A percentile compares a stretch with the other conserved stretches of the same genome.
Evolutionary conservation across 2,888 invertebrate genomes (phyloP).

Genomic region (Pristionchus japonicus): DNA sequence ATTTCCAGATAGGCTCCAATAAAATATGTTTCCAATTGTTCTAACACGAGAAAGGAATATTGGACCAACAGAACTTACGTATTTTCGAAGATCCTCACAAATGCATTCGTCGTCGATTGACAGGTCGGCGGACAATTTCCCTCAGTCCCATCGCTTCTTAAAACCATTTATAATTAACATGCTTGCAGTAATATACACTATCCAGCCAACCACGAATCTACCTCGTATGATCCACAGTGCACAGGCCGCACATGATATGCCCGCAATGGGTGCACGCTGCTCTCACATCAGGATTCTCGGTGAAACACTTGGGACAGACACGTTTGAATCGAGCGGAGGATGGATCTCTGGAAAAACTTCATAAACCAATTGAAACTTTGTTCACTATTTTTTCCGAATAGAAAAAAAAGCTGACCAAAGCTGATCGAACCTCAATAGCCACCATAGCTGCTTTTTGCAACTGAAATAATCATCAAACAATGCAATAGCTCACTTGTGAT

Average conservation of each 20-base stretch:
- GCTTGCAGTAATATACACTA: not conserved
- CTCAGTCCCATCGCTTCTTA: not conserved
- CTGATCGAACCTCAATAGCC: no score
- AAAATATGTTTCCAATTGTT: not conserved
- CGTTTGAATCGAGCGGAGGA: not conserved
- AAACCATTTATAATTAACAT: not conserved
- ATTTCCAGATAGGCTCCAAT: no score
- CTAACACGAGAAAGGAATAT: not conserved
- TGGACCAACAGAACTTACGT: not conserved
- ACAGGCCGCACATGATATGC: not conserved
- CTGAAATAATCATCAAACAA: no score
- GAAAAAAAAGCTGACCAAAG: no score
- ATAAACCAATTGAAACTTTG: no score
- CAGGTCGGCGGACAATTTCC: not conserved
- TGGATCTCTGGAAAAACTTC: no score
- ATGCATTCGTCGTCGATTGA: not conserved
- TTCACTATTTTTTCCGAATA: no score
- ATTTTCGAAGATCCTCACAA: not conserved
- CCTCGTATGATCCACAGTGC: not conserved
- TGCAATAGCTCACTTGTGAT: not conserved
- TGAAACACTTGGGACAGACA: not conserved
- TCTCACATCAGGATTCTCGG: not conserved
- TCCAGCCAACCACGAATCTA: no score
- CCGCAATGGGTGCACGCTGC: not conserved
- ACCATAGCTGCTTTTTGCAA: no score